Evolutionary conservation across 2,113 vertebrate species (phyloP), one percentile per base, ranked within the genome.

Genomic region (Pseudorhombus dupliciocellatus): DNA sequence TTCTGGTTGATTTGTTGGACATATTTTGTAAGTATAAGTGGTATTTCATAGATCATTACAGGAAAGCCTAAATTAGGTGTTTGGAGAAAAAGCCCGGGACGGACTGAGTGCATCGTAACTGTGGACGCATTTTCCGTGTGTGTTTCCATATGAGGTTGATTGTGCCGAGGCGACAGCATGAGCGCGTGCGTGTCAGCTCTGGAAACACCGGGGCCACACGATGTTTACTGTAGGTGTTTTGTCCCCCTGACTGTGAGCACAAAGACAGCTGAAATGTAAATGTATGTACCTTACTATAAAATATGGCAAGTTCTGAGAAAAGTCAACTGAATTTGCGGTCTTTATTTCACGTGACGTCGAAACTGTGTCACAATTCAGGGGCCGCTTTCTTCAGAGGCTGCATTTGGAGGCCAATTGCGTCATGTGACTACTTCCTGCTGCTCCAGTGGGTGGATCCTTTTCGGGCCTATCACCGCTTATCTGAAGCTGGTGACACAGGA

Each of bases 261-360:
- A 93, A 93, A 84, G 87, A 84, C 76, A 88, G 91, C 75, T 88
- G 88, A 91, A 87, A 89, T 93, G 84, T 90, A 90, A 81, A 84
- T 93, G 89, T 90, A 84, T 91, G 89, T 92, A 93, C 75, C 84
- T 92, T 91, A 91, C 68, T 90, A 93, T 93, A 93, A 94, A 94
- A 93, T 54, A 84, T 88, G 84, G 87, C 90, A 92, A 90, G 86
- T 88, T 90, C 90, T 87, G 80, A 91, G 56, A 84, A 92, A 80
- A 85, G 22, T 46, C 37, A 24, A 50, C 46, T 11, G 76, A 58
- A 34, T 81, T 60, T 85, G 70, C 28, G 5, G 58, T 80, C 53
- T 87, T 88, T 69, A 21, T 85, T 86, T 74, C 8, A 21, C 18
- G 21, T 54, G 12, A 21, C 46, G 0, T 50, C 9, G 8, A 46